Conservation (phyloP, 2,797 vertebrate species). For the Manis pentadactyla region DNA sequence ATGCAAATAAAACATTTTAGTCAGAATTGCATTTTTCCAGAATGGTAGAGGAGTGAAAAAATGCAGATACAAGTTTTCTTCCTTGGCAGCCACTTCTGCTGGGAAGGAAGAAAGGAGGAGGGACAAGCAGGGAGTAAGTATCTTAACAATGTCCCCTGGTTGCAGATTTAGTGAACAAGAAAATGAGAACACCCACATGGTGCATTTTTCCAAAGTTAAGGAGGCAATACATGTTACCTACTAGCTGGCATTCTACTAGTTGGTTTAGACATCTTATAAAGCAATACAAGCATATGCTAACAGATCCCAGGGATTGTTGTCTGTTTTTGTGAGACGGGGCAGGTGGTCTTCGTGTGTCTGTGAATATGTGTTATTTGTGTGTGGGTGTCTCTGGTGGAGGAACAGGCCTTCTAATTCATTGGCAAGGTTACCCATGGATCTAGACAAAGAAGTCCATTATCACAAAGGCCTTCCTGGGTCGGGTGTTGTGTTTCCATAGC, state of each 20-base stretch:
- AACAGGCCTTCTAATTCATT: background rate
- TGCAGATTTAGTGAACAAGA: background rate
- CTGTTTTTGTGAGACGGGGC: background rate
- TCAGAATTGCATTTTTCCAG: background rate
- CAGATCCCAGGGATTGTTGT: background rate
- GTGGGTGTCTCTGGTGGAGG: background rate
- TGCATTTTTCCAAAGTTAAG: background rate
- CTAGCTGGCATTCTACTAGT: background rate
- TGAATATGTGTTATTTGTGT: background rate
- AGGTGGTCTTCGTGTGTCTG: background rate
- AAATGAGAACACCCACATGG: background rate
- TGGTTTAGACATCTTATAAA: background rate
- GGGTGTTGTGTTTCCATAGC: slow-evolving; percentile 35
- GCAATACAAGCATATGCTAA: background rate
- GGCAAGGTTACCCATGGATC: background rate
- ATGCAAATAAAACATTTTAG: background rate
- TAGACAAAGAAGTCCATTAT: slow-evolving; percentile 47
- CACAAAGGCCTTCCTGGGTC: background rate
- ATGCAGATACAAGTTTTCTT: background rate
- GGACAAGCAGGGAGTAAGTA: background rate
- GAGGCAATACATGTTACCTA: too few relatives aligned
- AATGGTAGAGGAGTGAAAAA: background rate
- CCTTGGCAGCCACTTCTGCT: background rate
- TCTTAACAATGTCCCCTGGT: background rate
- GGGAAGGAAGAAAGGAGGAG: background rate